Evolutionary conservation across 1,140 invertebrate species (phyloP), one percentile per base, ranked within the genome.

Genomic region (Gonioctena quinquepunctata): DNA sequence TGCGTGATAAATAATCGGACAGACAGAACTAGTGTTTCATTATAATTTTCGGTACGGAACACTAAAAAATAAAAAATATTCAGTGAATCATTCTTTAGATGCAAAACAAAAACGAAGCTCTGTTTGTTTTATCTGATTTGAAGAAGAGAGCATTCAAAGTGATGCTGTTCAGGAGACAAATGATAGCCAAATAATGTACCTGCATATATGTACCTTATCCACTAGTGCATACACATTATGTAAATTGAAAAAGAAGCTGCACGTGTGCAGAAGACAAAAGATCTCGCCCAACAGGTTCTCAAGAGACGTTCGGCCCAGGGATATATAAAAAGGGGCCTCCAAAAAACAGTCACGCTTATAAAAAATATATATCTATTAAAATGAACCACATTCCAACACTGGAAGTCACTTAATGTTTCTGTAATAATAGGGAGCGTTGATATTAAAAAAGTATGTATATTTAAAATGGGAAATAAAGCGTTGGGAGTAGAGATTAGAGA

Each of bases 321-420:
- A 42, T 42, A 42, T n/a, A 42, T 42, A 42, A 42, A 42, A 42
- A 42, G 33, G 33, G 33, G 33, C 33, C 33, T 42, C 33, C 33
- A 56, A 56, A 42, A 56, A 56, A 19, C 18, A 56, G 52, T 21
- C 52, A 56, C 52, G 52, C 8, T 19, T 23, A 56, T 59, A 59
- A 59, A 59, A 59, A 59, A 59, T 25, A 56, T 56, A n/a, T 16
- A 26, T n/a, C 56, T 25, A 59, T 59, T 59, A 59, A 59, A 59
- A 54, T 13, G 23, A 13, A 7, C 56, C 23, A 26, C 56, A 59
- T 59, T 25, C 56, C 56, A 59, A 59, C 56, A 59, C 56, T 59
- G 56, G 56, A 59, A 59, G 56, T 59, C 56, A 59, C 56, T 59
- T 59, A 59, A 59, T 59, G 56, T 56, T 25, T 3, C n/a, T 59